These are phyloP conservation scores for Nemotelus nigrinus DNA, from an alignment of 2,888 invertebrate genomes.

Conservation along the genomic window DNA sequence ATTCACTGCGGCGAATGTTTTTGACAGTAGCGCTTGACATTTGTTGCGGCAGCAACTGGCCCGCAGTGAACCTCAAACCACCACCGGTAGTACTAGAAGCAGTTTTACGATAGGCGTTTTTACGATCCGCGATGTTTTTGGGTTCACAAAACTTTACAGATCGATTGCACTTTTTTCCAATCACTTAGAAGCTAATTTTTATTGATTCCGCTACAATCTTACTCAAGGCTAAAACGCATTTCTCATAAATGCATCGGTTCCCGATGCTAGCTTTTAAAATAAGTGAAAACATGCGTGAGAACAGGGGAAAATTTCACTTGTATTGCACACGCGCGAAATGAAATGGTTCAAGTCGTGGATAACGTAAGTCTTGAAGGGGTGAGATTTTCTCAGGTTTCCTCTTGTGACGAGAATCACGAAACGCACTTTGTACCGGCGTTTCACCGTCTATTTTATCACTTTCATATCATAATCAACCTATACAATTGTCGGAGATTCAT, in stretches of 20 bases:
- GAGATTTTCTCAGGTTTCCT: slow-evolving; percentile 4
- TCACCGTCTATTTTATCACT: too few relatives aligned
- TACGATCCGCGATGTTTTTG: too few relatives aligned
- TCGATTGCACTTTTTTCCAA: too few relatives aligned
- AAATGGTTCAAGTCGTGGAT: not conserved
- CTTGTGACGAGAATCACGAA: not conserved
- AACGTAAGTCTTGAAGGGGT: not conserved
- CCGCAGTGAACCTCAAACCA: not conserved
- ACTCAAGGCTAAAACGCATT: too few relatives aligned
- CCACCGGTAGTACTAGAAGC: not conserved
- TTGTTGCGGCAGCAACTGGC: not conserved
- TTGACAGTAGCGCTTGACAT: slow-evolving; percentile 4
- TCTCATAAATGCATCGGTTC: too few relatives aligned
- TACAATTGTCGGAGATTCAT: too few relatives aligned
- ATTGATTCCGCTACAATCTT: too few relatives aligned
- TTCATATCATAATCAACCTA: too few relatives aligned
- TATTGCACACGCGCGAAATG: not conserved
- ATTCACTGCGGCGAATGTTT: slow-evolving; percentile 21
- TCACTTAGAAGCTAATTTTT: too few relatives aligned
- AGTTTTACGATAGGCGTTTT: too few relatives aligned
- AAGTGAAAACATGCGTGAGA: not conserved
- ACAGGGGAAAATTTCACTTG: not conserved
- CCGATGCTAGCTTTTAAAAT: not conserved
- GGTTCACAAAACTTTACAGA: too few relatives aligned
- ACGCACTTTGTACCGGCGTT: too few relatives aligned